These are phyloP conservation scores for Eupithecia vulgata DNA, from an alignment of 2,888 invertebrate species.

Conservation along the genomic window DNA sequence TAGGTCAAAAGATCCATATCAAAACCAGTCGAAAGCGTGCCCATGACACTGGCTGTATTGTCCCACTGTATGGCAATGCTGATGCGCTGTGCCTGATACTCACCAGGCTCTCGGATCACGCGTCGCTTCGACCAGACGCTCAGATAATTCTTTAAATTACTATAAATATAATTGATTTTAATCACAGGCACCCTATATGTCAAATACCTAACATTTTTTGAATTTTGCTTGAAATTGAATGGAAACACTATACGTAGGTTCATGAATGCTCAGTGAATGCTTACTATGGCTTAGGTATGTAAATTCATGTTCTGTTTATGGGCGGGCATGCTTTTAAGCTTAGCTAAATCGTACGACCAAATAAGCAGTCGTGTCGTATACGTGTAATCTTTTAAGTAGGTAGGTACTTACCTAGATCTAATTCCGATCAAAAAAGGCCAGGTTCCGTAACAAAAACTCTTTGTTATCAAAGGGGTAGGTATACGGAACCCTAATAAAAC, in stretches of 20 bases:
- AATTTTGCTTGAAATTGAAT: not conserved
- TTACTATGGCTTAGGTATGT: not conserved
- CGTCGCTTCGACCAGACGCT: too few species aligned
- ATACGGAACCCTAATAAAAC: conserved; percentile 35
- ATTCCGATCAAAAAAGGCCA: conserved; percentile 2
- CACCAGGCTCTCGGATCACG: too few species aligned
- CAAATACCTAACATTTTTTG: too few species aligned
- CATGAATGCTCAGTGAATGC: too few species aligned
- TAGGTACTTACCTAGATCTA: not conserved
- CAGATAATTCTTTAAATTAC: too few species aligned
- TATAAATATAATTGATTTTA: too few species aligned
- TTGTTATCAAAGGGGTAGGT: conserved; percentile 12
- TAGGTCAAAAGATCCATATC: too few species aligned
- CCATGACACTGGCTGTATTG: too few species aligned
- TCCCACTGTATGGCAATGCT: too few species aligned
- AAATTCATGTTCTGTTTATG: not conserved
- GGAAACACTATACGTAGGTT: not conserved
- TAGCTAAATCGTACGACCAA: not conserved
- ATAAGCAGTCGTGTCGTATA: not conserved
- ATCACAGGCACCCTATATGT: too few species aligned
- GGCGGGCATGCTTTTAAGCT: not conserved
- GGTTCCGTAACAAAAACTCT: conserved; percentile 5
- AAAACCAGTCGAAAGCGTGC: not conserved
- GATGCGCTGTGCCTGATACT: too few species aligned
- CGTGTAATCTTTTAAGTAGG: not conserved